Evolutionary conservation across 2,113 vertebrate genomes (phyloP), one percentile per base, ranked within the genome.

Genomic region (Mormyrus iriodes): DNA sequence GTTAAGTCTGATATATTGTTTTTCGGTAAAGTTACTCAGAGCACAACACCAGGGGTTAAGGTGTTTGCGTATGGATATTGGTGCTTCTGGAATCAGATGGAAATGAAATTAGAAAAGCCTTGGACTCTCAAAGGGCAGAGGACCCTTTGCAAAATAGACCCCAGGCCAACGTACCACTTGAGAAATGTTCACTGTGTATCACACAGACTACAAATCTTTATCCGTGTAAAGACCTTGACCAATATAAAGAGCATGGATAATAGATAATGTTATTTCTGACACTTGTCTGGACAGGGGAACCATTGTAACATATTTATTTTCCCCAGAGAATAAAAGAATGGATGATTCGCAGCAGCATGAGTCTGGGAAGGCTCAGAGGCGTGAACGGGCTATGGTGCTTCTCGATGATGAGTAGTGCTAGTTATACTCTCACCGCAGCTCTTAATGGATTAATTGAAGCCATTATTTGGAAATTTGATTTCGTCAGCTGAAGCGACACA

Each of bases 171-270:
- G 46, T 55, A 44, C 2, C 65, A 27, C 6, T 86, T 48, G 3
- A 39, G 42, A 31, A 48, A 69, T 88, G 48, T 44, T 27, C 55
- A n/a, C 42, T 31, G 52, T 13, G 31, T 65, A 87, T 44, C 39
- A 10, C 86, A 48, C 42, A 88, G 87, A 46, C 58, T 87, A 27
- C 55, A 21, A 44, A 69, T 73, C 39, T 88, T 73, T 88, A 27
- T 61, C 73, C 86, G 0, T 35, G 13, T 27, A 48, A 49, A 73
- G 42, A 27, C 21, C 44, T 35, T 27, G 31, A 15, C 51, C 31
- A 52, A 53, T 48, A 86, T 53, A 55, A 51, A 53, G 85, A 52
- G 49, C 85, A 86, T 5, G n/a, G 85, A 31, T 86, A 86, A 86
- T 51, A 86, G 44, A 39, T 51, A 52, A 52, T 86, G 85, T 24